These are phyloP conservation scores for Xerus rutilus DNA, from an alignment of 2,797 vertebrate genomes.

Conservation along the genomic window DNA sequence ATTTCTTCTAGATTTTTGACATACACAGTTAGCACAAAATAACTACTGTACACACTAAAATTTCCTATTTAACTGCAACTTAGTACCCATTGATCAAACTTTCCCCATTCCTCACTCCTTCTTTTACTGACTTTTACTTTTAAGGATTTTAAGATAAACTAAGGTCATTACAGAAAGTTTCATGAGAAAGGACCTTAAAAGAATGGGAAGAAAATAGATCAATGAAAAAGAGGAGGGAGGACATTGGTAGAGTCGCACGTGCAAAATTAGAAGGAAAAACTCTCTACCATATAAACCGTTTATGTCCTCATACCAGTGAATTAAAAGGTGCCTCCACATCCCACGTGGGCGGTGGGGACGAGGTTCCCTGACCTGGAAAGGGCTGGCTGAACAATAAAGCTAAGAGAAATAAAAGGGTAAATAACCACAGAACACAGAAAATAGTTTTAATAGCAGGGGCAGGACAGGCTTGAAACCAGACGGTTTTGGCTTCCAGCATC, in stretches of 20 bases:
- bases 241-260: background rate
- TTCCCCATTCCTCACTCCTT: background rate
- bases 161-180: background rate
- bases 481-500: too few species aligned
- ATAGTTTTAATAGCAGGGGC: too few species aligned
- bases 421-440: too few species aligned
- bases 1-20: background rate
- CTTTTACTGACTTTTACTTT: background rate
- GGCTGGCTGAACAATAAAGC: too few species aligned
- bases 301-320: background rate
- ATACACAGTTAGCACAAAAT: background rate
- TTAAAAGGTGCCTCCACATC: background rate
- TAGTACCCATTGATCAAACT: background rate
- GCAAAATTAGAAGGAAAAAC: slow-evolving; percentile 11
- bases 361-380: too few species aligned
- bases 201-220: background rate
- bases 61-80: background rate
- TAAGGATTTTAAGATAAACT: background rate
- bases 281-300: background rate
- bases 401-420: too few species aligned
- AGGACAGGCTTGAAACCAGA: too few species aligned
- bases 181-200: background rate
- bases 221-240: background rate
- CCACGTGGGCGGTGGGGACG: too few species aligned
- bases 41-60: background rate